Evolutionary conservation across 2,797 vertebrate species (phyloP), one percentile per base, ranked within the genome.

Genomic region (Acanthis flammea): DNA sequence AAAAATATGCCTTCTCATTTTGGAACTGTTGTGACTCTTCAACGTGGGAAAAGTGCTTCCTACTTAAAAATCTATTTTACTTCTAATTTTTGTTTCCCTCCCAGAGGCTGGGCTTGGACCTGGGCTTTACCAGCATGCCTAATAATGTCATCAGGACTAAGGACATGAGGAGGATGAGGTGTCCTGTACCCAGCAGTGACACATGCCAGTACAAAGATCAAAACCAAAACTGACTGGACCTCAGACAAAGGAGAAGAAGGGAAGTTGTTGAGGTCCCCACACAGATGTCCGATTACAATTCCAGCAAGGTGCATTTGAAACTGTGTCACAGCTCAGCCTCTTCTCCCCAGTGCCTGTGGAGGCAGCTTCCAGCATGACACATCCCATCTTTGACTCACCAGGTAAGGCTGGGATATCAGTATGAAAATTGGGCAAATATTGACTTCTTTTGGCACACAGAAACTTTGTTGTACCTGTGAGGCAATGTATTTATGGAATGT

Each of bases 1-100:
- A 58, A 94, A 90, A 86, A 85, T 44, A 71, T n/a, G 48, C 53
- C 31, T 91, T 95, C 87, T 93, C 33, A 39, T 65, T 91, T 90
- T 9, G 2, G 51, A 70, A 33, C 25, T 41, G 30, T 63, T 82
- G 18, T 74, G 67, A 62, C 58, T 87, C 54, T 73, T 74, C 73
- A 39, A 30, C 50, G 31, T 0, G 7, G 54, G 53, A 87, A 84
- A 89, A 71, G 33, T 11, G 12, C 18, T 86, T 91, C 47, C 47
- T 72, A 47, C 51, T 91, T 94, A 22, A 85, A 94, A 92, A 85
- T 60, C 51, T 70, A 35, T 86, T 88, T 73, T 2, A 17, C 7
- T 71, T 90, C 23, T 76, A 4, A n/a, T 58, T 71, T 45, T 13
- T 63, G 47, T 75, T 67, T 31, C 14, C 7, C 13, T 77, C 33